Conservation (phyloP, 2,797 vertebrate species). For the Lates japonicus region DNA sequence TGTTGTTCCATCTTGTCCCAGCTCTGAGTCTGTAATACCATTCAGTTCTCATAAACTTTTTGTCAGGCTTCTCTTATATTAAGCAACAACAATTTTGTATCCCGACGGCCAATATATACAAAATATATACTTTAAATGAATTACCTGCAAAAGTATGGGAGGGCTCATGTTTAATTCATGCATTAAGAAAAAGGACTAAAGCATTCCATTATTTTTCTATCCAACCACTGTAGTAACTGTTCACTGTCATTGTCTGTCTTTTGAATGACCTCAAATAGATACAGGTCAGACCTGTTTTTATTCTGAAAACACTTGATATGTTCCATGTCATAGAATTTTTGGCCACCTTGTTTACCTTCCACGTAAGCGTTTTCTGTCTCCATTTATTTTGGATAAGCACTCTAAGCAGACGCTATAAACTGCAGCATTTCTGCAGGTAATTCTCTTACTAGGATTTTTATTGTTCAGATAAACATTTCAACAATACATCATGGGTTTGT, state of each 20-base stretch:
- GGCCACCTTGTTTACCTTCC: constrained; percentile 21
- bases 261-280: not conserved
- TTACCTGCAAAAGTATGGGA: no score
- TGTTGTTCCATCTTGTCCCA: not conserved
- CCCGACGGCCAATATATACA: no score
- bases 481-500: not conserved
- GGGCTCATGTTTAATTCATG: no score
- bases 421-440: constrained; percentile 2
- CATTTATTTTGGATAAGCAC: constrained; percentile 21
- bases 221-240: not conserved
- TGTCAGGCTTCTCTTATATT: not conserved
- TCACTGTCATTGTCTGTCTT: not conserved
- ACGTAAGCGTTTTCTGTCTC: constrained; percentile 14
- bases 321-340: not conserved
- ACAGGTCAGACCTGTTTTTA: not conserved
- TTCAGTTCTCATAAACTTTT: constrained; percentile 4
- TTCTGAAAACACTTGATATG: not conserved
- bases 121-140: no score
- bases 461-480: constrained; percentile 23
- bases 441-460: constrained; percentile 17
- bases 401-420: not conserved
- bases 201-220: not conserved
- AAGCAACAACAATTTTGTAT: no score
- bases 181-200: no score
- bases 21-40: constrained; percentile 16